Evolutionary conservation across 1,140 invertebrate genomes (phyloP).

Genomic region (Eulimnadia texana): DNA sequence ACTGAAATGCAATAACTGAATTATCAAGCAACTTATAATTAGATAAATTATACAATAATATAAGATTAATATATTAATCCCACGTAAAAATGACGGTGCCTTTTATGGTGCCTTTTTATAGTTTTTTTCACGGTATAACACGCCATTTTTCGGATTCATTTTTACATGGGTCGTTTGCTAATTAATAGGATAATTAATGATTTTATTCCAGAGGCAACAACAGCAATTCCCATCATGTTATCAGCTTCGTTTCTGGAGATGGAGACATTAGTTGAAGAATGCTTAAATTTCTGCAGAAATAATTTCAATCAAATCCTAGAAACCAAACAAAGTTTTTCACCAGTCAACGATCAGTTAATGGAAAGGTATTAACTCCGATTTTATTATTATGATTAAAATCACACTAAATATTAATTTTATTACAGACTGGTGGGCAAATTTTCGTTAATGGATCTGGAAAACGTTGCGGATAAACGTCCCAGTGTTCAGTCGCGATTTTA

Average conservation of each 20-base stretch:
- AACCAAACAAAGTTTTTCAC: constrained; percentile 58
- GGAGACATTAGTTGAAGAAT: constrained; percentile 67
- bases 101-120: no score
- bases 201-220: constrained; percentile 47
- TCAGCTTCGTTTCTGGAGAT: constrained; percentile 89
- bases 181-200: no score
- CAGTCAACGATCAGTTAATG: constrained; percentile 61
- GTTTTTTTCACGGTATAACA: no score
- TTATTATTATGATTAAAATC: no score
- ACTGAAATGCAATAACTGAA: no score
- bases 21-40: no score
- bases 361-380: constrained; percentile 36
- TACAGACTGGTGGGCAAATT: constrained; percentile 62
- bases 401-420: no score
- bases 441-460: constrained; percentile 59
- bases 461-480: constrained; percentile 59
- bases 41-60: no score
- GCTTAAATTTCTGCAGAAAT: constrained; percentile 60
- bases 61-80: no score
- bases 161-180: no score
- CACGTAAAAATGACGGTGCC: no score
- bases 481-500: constrained; percentile 67
- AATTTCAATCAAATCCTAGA: constrained; percentile 65
- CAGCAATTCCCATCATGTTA: constrained; percentile 79
- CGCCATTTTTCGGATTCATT: no score